Percentiles rank a stretch among this genome's conserved stretches.
These are phyloP conservation scores for Percopsis omiscomaycus DNA, from an alignment of 2,797 vertebrate species.

Conservation along the genomic window DNA sequence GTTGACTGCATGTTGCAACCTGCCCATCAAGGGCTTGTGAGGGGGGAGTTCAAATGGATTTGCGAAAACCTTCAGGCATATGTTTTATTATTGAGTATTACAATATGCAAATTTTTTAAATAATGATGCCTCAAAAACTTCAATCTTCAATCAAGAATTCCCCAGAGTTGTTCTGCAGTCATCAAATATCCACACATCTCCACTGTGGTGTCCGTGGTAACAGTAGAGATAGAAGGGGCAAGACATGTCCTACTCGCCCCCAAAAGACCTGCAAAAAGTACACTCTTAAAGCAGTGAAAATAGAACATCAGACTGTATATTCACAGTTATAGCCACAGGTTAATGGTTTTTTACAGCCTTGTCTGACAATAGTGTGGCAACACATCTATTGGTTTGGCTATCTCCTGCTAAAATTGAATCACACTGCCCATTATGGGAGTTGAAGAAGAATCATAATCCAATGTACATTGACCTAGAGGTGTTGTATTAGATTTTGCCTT, in stretches of 20 bases:
- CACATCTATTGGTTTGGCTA: slow-evolving; percentile 18
- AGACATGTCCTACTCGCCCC: not conserved
- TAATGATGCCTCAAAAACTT: no score
- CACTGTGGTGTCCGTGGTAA: no score
- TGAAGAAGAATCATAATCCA: slow-evolving; percentile 11
- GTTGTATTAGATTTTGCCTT: slow-evolving; percentile 21
- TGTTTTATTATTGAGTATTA: not conserved
- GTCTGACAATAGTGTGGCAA: not conserved
- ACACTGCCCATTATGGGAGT: slow-evolving; percentile 7
- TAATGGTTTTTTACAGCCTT: slow-evolving; percentile 11
- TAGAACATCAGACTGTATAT: slow-evolving; percentile 5
- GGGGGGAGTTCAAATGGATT: no score
- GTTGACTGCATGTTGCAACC: not conserved
- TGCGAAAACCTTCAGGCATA: no score
- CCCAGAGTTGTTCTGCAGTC: not conserved
- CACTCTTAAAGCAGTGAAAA: slow-evolving; percentile 1
- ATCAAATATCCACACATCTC: not conserved
- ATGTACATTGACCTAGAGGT: slow-evolving; percentile 32
- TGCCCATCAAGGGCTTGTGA: not conserved
- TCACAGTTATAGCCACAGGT: slow-evolving; percentile 1
- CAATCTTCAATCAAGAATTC: not conserved
- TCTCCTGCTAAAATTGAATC: slow-evolving; percentile 12
- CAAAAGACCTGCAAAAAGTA: not conserved
- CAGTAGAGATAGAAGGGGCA: no score
- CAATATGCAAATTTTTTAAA: not conserved